Conservation (phyloP, 2,888 invertebrate genomes). For the Parnassius orleans region DNA sequence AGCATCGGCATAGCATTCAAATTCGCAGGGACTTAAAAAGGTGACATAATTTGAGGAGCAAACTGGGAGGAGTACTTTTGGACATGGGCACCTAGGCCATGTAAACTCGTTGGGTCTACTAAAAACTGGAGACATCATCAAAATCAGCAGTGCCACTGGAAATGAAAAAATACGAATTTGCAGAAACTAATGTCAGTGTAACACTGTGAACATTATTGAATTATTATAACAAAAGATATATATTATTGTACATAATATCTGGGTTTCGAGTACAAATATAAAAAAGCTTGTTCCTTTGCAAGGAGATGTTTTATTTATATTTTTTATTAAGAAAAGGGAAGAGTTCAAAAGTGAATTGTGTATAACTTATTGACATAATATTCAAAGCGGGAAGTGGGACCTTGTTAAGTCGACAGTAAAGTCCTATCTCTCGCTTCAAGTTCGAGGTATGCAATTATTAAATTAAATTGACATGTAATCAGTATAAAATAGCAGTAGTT, state of each 20-base stretch:
- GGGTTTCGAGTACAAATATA: no score
- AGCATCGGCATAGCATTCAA: slow-evolving; percentile 14
- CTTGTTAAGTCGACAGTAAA: no score
- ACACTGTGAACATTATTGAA: no score
- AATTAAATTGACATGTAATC: no score
- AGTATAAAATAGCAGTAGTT: no score
- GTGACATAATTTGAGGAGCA: slow-evolving; percentile 16
- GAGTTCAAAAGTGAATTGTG: no score
- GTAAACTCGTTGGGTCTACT: slow-evolving; percentile 4
- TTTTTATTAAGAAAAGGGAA: background rate
- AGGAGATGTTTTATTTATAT: background rate
- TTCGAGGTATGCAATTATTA: no score
- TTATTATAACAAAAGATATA: no score
- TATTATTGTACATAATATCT: no score
- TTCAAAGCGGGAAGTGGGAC: no score
- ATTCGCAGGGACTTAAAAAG: slow-evolving; percentile 20
- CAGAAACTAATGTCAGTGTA: background rate
- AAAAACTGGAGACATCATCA: slow-evolving; percentile 19
- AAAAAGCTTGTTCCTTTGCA: background rate
- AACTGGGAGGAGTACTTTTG: slow-evolving; percentile 13
- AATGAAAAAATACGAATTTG: slow-evolving; percentile 7
- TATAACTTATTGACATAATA: no score
- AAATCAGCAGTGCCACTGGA: slow-evolving; percentile 20
- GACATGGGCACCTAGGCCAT: slow-evolving; percentile 14
- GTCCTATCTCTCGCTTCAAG: no score